A percentile compares a stretch with the other conserved stretches of the same genome.
phyloP scores from a whole-genome alignment of 2,888 invertebrate species.

The Oscheius sp. region DNA sequence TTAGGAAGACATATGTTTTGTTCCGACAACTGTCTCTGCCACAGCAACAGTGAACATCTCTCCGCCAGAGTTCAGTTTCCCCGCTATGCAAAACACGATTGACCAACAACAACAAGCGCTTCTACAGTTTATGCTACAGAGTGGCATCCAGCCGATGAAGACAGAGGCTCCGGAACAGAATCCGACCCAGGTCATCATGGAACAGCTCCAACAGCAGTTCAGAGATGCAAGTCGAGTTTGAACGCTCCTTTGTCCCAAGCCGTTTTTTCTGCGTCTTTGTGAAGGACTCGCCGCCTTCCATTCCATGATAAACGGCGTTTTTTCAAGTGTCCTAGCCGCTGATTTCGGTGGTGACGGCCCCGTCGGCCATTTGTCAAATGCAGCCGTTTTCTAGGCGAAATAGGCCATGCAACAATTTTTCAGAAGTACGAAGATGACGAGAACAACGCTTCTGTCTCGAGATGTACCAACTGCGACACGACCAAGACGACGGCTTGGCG shows the following conservation, averaged over 20 bases:
- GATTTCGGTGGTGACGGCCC: constrained; percentile 31
- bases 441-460: constrained; percentile 51
- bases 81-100: constrained; percentile 8
- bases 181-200: constrained; percentile 42
- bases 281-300: constrained; percentile 25
- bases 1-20: not conserved
- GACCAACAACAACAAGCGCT: constrained; percentile 28
- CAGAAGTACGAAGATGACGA: constrained; percentile 49
- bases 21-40: constrained; percentile 1
- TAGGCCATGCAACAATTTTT: constrained; percentile 30
- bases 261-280: constrained; percentile 27
- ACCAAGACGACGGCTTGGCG: constrained; percentile 73
- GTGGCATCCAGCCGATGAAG: constrained; percentile 37
- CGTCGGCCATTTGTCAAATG: constrained; percentile 32
- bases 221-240: constrained; percentile 37
- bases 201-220: constrained; percentile 44
- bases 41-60: constrained; percentile 31
- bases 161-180: constrained; percentile 37
- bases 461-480: constrained; percentile 71
- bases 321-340: constrained; percentile 27
- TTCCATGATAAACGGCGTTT: constrained; percentile 36
- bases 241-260: constrained; percentile 11
- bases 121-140: constrained; percentile 36
- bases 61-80: constrained; percentile 18
- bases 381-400: constrained; percentile 30